Conservation (phyloP, 2,888 invertebrate genomes). For the Cryptosula pallasiana region DNA sequence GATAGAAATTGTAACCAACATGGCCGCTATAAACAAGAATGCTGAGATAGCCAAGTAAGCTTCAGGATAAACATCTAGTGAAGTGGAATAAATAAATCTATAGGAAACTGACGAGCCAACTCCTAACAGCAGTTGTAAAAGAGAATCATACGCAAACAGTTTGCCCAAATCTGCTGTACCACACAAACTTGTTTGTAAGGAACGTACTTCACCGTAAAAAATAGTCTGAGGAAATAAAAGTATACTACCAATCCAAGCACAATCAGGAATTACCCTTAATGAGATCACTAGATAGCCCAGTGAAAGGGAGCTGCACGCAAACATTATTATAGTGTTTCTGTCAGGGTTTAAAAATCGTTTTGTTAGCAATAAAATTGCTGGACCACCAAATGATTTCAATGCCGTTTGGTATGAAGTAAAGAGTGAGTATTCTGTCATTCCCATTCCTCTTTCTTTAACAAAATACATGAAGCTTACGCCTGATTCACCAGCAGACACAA, state of each 20-base stretch:
- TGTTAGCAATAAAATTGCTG: neutral
- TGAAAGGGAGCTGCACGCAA: neutral
- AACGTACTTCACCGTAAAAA: neutral
- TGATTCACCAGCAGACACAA: neutral
- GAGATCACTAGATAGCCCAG: neutral
- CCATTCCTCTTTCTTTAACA: slow-evolving; percentile 12
- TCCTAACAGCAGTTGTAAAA: neutral
- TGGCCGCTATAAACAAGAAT: neutral
- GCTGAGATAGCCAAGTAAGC: neutral
- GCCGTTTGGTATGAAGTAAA: neutral
- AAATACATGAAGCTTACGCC: neutral
- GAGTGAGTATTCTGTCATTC: neutral
- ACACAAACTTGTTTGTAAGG: neutral
- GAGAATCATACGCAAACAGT: neutral
- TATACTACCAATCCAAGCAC: neutral
- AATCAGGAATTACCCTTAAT: neutral
- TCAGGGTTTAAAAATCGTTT: neutral
- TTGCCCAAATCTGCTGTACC: neutral
- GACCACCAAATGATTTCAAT: neutral
- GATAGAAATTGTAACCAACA: too few relatives aligned
- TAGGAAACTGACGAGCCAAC: neutral
- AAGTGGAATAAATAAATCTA: neutral
- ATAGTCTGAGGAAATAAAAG: neutral
- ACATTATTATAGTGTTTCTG: neutral
- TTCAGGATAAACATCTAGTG: neutral